A percentile compares a stretch with the other conserved stretches of the same genome.
Evolutionary conservation across 2,888 invertebrate genomes (phyloP).

Genomic region (Synanthedon formicaeformis): DNA sequence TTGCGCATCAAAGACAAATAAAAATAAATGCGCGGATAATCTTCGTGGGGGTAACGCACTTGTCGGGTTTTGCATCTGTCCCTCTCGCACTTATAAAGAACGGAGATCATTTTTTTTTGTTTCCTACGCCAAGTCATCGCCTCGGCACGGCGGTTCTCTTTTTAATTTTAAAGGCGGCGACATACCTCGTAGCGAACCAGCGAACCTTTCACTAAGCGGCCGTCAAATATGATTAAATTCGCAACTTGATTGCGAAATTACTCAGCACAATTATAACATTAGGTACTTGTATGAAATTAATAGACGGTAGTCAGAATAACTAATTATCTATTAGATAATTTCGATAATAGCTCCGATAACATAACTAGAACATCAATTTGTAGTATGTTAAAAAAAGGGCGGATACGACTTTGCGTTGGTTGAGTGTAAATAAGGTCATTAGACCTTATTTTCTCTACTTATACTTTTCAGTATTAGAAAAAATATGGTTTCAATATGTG

Average conservation of each 20-base stretch:
- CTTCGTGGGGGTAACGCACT: constrained; percentile 69
- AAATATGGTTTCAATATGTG: too few species aligned
- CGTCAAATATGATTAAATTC: constrained; percentile 12
- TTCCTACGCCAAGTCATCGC: constrained; percentile 55
- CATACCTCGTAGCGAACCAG: constrained; percentile 38
- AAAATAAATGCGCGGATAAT: constrained; percentile 51
- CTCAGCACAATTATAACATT: too few species aligned
- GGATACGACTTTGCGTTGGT: too few species aligned
- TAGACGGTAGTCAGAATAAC: too few species aligned
- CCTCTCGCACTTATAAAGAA: constrained; percentile 36
- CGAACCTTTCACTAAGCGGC: constrained; percentile 46
- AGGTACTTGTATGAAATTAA: too few species aligned
- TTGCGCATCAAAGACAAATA: constrained; percentile 31
- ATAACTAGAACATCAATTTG: too few species aligned
- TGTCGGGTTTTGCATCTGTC: constrained; percentile 47
- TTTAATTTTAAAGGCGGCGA: constrained; percentile 41
- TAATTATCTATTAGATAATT: too few species aligned
- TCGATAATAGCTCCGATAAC: too few species aligned
- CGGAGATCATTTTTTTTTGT: constrained; percentile 37
- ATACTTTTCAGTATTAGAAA: too few species aligned
- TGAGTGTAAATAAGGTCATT: too few species aligned
- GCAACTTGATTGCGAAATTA: constrained; percentile 4
- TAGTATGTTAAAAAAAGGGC: too few species aligned
- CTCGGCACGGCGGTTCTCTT: constrained; percentile 47
- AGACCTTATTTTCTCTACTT: too few species aligned